phyloP scores from a whole-genome alignment of 53 echinoderm and acorn worm genomes.

The Zoroaster sp. region DNA sequence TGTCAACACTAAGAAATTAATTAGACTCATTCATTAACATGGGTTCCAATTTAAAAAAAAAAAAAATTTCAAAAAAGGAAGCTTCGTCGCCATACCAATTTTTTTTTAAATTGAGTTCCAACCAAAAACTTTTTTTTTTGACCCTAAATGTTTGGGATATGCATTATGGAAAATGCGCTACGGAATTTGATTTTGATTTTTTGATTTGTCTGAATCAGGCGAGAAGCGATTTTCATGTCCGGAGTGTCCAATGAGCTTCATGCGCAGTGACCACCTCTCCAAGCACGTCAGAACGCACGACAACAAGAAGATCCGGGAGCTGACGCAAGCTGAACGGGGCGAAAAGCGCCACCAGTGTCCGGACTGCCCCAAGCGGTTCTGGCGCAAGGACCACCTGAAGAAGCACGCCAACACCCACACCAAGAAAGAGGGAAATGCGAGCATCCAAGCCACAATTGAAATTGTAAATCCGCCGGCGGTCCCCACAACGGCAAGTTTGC shows the following conservation, averaged over 20 bases:
- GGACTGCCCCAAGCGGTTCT: slow-evolving; percentile 80
- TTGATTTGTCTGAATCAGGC: slow-evolving; percentile 45
- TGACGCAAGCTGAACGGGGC: not conserved
- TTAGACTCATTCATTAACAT: too few relatives aligned
- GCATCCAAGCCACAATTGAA: not conserved
- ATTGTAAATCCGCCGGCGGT: not conserved
- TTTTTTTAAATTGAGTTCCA: too few relatives aligned
- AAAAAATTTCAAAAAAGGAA: too few relatives aligned
- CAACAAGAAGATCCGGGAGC: slow-evolving; percentile 53
- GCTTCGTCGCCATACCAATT: too few relatives aligned
- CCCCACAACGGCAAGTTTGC: not conserved
- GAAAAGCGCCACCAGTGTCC: slow-evolving; percentile 74
- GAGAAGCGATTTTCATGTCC: slow-evolving; percentile 89
- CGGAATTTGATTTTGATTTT: not conserved
- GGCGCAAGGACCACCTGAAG: slow-evolving; percentile 88
- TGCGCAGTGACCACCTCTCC: slow-evolving; percentile 96
- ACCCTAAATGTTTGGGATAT: too few relatives aligned
- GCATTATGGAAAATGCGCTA: not conserved
- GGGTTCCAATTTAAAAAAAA: too few relatives aligned
- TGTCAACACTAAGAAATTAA: too few relatives aligned
- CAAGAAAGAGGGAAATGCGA: slow-evolving; percentile 2
- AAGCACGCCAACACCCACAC: slow-evolving; percentile 77
- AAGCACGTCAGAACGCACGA: slow-evolving; percentile 89
- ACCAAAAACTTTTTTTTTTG: too few relatives aligned
- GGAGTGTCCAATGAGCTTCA: slow-evolving; percentile 85